phyloP scores from a whole-genome alignment of 2,797 vertebrate species.

The Tauraco hartlaubi region DNA sequence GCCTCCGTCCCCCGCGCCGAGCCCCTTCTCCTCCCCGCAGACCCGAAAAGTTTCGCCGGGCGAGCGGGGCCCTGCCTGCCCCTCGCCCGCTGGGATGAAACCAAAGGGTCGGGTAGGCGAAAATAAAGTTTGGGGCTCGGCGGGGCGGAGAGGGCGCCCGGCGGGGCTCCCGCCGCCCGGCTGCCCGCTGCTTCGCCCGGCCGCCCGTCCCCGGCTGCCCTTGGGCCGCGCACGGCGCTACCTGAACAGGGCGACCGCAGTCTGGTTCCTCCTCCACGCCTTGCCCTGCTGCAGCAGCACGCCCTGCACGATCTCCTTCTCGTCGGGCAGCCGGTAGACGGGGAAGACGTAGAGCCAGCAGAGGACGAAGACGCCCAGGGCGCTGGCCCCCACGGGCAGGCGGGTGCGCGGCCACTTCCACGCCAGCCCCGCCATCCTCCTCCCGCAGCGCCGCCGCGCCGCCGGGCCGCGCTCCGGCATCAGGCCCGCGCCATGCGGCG shows the following conservation, averaged over 20 bases:
- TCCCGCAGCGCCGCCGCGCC: constrained; percentile 57
- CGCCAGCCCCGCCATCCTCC: constrained; percentile 76
- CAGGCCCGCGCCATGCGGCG: not conserved
- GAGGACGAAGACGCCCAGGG: constrained; percentile 90
- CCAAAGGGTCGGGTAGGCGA: not conserved
- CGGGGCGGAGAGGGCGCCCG: no score
- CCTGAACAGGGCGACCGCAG: constrained; percentile 88
- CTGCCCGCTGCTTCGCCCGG: not conserved
- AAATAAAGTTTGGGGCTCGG: not conserved
- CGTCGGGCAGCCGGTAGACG: constrained; percentile 87
- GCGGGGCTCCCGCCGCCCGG: not conserved
- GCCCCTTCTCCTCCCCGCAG: not conserved
- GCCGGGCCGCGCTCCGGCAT: not conserved
- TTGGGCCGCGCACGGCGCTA: constrained; percentile 69
- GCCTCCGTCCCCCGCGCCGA: not conserved
- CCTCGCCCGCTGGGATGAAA: not conserved
- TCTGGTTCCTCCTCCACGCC: constrained; percentile 89
- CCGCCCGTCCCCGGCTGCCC: not conserved
- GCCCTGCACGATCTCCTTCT: constrained; percentile 91
- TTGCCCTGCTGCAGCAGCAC: constrained; percentile 87
- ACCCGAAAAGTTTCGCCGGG: constrained; percentile 3
- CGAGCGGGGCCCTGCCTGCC: not conserved
- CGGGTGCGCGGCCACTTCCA: constrained; percentile 88
- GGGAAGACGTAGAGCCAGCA: constrained; percentile 96
- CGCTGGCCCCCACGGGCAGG: constrained; percentile 89